Evolutionary conservation across 2,797 vertebrate species (phyloP).

Genomic region (Chaetodon trifasciatus): DNA sequence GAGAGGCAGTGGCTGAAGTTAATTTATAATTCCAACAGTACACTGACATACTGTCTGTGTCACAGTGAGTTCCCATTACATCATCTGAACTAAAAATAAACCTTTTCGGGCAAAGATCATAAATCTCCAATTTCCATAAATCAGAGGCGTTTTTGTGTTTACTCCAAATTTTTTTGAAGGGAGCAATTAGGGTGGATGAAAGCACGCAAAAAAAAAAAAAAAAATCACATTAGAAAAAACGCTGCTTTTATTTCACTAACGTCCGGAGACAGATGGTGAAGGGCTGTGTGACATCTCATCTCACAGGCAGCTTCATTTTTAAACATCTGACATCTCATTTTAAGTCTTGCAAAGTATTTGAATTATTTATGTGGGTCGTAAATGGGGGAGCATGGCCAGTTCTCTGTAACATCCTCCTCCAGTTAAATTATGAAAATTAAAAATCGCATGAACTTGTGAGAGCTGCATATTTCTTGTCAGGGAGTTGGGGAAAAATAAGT

Average conservation of each 20-base stretch:
- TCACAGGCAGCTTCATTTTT: conserved; percentile 52
- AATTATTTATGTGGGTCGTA: conserved; percentile 68
- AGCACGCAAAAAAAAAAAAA: conserved; percentile 13
- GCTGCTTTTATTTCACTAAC: conserved; percentile 53
- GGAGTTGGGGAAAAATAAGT: conserved; percentile 14
- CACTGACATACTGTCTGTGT: not conserved
- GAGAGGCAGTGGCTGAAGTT: not conserved
- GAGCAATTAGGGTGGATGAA: conserved; percentile 66
- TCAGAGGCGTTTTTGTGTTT: conserved; percentile 37
- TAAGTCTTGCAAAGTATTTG: conserved; percentile 69
- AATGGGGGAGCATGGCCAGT: conserved; percentile 31
- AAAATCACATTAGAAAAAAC: conserved; percentile 33
- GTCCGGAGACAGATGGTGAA: conserved; percentile 56
- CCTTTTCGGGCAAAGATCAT: conserved; percentile 42
- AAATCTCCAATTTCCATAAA: conserved; percentile 60
- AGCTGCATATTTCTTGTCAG: conserved; percentile 52
- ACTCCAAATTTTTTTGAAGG: conserved; percentile 51
- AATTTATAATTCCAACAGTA: conserved; percentile 9
- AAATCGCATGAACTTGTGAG: conserved; percentile 61
- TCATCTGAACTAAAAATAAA: conserved; percentile 58
- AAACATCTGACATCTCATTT: conserved; percentile 71
- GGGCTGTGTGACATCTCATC: conserved; percentile 64
- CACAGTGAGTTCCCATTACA: conserved; percentile 33
- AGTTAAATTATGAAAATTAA: conserved; percentile 66
- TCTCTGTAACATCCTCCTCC: conserved; percentile 55